Conservation (phyloP, 2,797 vertebrate genomes). For the Melanotaenia pygmaea region DNA sequence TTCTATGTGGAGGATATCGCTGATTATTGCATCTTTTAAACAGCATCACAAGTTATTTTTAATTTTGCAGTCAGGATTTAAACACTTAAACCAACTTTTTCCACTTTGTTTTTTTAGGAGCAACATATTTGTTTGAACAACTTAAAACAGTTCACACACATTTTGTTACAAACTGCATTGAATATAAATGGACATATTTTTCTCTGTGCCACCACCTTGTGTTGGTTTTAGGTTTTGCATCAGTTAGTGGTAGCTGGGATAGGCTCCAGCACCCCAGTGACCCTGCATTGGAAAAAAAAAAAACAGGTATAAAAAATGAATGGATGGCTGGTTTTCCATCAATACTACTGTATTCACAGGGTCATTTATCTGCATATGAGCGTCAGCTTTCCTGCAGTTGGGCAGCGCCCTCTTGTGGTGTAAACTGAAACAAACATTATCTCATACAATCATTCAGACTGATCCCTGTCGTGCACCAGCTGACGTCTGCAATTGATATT, state of each 20-base stretch:
- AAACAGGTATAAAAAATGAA: not conserved
- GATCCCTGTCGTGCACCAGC: not conserved
- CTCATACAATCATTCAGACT: not conserved
- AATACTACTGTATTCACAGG: not conserved
- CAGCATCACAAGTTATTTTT: not conserved
- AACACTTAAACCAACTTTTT: not conserved
- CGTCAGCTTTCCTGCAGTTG: conserved; percentile 22
- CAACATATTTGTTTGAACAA: no score
- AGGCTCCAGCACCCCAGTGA: not conserved
- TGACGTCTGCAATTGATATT: conserved; percentile 1
- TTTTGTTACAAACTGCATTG: not conserved
- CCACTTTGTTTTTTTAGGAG: not conserved
- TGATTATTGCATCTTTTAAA: not conserved
- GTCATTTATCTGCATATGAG: conserved; percentile 21
- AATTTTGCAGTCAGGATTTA: not conserved
- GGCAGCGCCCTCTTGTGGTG: conserved; percentile 47
- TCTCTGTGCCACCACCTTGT: not conserved
- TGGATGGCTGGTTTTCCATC: conserved; percentile 1
- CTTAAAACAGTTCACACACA: no score
- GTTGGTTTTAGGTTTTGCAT: not conserved
- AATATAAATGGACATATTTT: not conserved
- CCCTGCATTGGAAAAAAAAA: not conserved
- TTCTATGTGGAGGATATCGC: not conserved
- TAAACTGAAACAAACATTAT: conserved; percentile 7
- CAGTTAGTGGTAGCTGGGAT: not conserved